Percentiles rank a stretch among this genome's conserved stretches.
These are phyloP conservation scores for Caenorhabditis doughertyi DNA, from an alignment of 2,888 invertebrate genomes.

Conservation along the genomic window DNA sequence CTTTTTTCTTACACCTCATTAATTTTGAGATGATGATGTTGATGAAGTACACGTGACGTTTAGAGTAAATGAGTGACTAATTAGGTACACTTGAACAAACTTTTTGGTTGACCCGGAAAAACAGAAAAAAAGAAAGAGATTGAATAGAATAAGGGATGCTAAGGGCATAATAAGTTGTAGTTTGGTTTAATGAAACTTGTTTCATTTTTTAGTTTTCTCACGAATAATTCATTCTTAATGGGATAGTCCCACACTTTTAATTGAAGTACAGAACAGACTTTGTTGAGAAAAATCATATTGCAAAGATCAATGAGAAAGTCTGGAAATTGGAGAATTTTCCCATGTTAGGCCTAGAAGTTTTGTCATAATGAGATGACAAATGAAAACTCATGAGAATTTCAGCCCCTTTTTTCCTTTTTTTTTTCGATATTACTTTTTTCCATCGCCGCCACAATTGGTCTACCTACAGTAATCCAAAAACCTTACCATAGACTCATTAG, in stretches of 20 bases:
- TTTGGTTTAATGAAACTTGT: background rate
- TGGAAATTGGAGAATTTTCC: too few relatives aligned
- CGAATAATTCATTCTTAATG: background rate
- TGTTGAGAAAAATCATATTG: too few relatives aligned
- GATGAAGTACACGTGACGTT: slow-evolving; percentile 22
- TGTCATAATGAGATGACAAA: too few relatives aligned
- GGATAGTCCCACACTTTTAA: too few relatives aligned
- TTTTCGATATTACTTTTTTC: too few relatives aligned
- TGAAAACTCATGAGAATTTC: too few relatives aligned
- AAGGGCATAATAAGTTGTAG: background rate
- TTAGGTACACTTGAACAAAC: slow-evolving; percentile 19
- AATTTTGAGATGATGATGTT: background rate
- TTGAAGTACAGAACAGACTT: too few relatives aligned
- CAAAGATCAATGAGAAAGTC: too few relatives aligned
- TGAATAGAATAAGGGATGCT: too few relatives aligned
- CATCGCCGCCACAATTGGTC: background rate
- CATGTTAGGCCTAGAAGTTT: too few relatives aligned
- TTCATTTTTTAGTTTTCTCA: background rate
- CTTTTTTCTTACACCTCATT: background rate
- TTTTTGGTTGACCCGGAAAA: slow-evolving; percentile 14
- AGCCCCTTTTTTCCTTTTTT: too few relatives aligned
- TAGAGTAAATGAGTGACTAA: slow-evolving; percentile 10
- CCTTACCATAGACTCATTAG: background rate
- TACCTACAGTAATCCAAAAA: background rate
- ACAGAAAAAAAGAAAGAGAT: background rate